Conservation (phyloP, 2,113 vertebrate genomes). For the Oreotrochilus melanogaster region DNA sequence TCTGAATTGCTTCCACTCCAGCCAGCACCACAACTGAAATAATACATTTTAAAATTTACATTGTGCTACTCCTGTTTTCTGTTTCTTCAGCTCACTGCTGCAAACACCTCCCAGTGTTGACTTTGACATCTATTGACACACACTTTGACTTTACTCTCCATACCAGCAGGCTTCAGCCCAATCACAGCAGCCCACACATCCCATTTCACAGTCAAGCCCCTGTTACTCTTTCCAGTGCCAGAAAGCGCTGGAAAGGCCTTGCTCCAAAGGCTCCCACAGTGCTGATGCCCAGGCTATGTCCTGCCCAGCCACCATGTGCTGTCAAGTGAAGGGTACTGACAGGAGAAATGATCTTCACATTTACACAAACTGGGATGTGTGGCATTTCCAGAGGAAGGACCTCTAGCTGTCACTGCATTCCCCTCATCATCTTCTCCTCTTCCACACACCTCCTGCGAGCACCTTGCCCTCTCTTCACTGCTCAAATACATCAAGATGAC, state of each 20-base stretch:
- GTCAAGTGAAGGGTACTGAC: not conserved
- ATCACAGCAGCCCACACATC: not conserved
- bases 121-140: not conserved
- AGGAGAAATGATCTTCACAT: rapidly evolving
- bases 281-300: rapidly evolving
- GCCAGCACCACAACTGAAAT: not conserved
- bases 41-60: not conserved
- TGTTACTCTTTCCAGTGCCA: not conserved
- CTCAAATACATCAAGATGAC: rapidly evolving
- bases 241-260: not conserved
- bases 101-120: not conserved
- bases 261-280: rapidly evolving
- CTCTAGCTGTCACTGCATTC: not conserved
- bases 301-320: rapidly evolving
- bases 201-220: not conserved
- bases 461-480: not conserved
- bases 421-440: not conserved
- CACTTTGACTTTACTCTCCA: not conserved
- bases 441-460: not conserved
- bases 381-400: not conserved
- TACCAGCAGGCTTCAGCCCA: not conserved
- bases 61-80: rapidly evolving
- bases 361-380: not conserved
- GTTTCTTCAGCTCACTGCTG: not conserved
- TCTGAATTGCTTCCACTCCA: not conserved